Evolutionary conservation across 1,140 invertebrate species (phyloP).

Genomic region (Lepeophtheirus salmonis): DNA sequence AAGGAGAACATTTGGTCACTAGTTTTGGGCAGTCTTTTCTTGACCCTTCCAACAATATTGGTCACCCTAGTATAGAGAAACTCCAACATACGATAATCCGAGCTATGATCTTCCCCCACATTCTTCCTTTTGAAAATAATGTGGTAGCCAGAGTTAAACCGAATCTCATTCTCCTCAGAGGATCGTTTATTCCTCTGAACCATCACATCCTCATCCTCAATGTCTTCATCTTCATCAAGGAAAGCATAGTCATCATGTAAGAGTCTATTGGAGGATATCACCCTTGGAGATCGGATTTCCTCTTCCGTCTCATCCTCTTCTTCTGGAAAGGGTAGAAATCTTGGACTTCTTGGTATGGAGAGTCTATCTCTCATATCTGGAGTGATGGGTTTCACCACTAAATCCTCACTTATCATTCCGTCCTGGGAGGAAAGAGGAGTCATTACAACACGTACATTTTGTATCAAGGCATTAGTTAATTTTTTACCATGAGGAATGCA

Average conservation of each 20-base stretch:
- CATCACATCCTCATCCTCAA: slow-evolving; percentile 25
- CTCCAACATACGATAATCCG: slow-evolving; percentile 45
- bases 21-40: too few species aligned
- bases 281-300: slow-evolving; percentile 5
- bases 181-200: neutral
- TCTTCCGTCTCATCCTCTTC: neutral
- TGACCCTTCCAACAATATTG: too few species aligned
- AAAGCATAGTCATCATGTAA: slow-evolving; percentile 53
- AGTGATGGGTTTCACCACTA: slow-evolving; percentile 67
- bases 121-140: slow-evolving; percentile 42
- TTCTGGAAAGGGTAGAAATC: neutral
- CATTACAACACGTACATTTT: neutral
- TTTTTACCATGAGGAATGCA: slow-evolving; percentile 54
- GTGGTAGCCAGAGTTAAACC: slow-evolving; percentile 27
- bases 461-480: too few species aligned
- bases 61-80: too few species aligned
- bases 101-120: slow-evolving; percentile 33
- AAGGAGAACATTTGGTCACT: too few species aligned
- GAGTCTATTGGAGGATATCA: slow-evolving; percentile 24
- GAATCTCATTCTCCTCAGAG: neutral
- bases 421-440: slow-evolving; percentile 38
- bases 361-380: slow-evolving; percentile 33
- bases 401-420: slow-evolving; percentile 66
- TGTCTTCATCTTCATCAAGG: slow-evolving; percentile 37
- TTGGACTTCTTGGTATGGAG: neutral